phyloP scores from a whole-genome alignment of 30 jellyfish, hydroid and myxozoan genomes.

The Cassiopea xamachana region DNA sequence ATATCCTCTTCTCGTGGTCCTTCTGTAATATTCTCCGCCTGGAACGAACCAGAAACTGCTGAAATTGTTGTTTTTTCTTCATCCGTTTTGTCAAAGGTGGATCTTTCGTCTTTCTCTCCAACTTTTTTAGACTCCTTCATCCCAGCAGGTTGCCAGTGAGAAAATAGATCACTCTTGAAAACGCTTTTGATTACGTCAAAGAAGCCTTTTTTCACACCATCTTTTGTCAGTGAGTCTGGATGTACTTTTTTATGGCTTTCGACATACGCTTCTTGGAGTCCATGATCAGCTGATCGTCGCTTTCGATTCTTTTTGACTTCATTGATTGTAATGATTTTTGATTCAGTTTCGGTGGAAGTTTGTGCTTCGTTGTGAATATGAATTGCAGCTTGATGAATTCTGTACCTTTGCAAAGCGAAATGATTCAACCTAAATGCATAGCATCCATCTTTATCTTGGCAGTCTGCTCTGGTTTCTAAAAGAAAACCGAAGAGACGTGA shows the following conservation, averaged over 20 bases:
- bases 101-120: not conserved
- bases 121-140: not conserved
- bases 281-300: not conserved
- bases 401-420: slow-evolving; percentile 1
- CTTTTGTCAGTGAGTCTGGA: not conserved
- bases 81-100: not conserved
- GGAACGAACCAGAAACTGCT: not conserved
- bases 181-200: not conserved
- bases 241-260: not conserved
- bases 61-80: not conserved
- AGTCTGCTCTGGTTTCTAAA: slow-evolving; percentile 18
- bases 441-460: slow-evolving; percentile 42
- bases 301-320: not conserved
- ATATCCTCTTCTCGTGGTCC: not conserved
- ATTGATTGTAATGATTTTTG: not conserved
- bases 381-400: slow-evolving; percentile 44
- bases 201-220: not conserved
- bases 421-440: slow-evolving; percentile 52
- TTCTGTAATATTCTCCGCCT: not conserved
- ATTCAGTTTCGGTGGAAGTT: not conserved
- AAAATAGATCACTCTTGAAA: not conserved
- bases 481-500: not conserved
- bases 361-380: slow-evolving; percentile 56
- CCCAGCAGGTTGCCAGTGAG: not conserved
- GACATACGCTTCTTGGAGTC: not conserved